These are phyloP conservation scores for Charadrius vociferus DNA, from an alignment of 2,113 vertebrate genomes.

Conservation along the genomic window DNA sequence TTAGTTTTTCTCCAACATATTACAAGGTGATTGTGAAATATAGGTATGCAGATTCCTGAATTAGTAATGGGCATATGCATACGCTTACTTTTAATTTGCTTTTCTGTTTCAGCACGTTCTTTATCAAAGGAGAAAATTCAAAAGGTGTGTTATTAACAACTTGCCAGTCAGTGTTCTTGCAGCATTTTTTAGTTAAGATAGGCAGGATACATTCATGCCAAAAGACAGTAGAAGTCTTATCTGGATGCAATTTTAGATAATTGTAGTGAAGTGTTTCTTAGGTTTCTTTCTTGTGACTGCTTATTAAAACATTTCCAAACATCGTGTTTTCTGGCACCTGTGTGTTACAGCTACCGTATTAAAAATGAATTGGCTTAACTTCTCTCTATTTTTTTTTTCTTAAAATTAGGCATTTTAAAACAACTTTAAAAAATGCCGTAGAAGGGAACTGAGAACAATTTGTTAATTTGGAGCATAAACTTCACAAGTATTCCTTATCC, in stretches of 20 bases:
- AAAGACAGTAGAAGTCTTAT: not conserved
- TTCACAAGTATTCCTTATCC: not conserved
- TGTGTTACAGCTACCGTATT: not conserved
- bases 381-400: not conserved
- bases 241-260: not conserved
- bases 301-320: not conserved
- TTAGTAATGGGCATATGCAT: not conserved
- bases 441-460: not conserved
- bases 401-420: not conserved
- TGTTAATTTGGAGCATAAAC: not conserved
- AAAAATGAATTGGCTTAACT: not conserved
- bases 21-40: slow-evolving; percentile 47
- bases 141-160: not conserved
- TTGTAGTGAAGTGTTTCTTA: not conserved
- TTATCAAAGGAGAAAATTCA: not conserved
- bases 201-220: not conserved
- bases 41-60: not conserved
- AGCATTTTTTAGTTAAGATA: not conserved
- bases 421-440: not conserved
- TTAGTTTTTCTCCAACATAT: slow-evolving; percentile 57
- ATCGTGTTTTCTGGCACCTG: not conserved
- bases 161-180: not conserved
- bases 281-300: not conserved
- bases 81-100: slow-evolving; percentile 1
- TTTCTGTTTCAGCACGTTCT: not conserved